phyloP scores from a whole-genome alignment of 2,113 vertebrate genomes.

The Papio anubis region DNA sequence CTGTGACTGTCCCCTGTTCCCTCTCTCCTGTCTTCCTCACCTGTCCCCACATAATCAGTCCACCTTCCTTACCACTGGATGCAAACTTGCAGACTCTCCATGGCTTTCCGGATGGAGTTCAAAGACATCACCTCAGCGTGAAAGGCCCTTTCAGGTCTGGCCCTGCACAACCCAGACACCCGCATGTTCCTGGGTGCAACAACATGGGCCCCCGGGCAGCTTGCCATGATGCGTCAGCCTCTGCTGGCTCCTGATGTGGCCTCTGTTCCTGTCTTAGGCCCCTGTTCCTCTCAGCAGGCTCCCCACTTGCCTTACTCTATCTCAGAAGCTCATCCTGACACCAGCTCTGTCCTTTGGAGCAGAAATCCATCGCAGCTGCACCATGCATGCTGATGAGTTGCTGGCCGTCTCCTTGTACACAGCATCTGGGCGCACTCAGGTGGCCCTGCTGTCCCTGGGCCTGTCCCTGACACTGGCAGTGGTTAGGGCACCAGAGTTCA shows the following conservation, averaged over 20 bases:
- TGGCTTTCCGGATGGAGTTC: not conserved
- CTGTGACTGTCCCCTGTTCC: too few species aligned
- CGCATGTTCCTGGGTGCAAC: not conserved
- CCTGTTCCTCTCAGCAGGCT: not conserved
- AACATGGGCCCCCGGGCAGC: not conserved
- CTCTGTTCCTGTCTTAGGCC: not conserved
- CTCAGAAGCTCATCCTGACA: not conserved
- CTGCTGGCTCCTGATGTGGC: not conserved
- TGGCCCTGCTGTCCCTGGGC: not conserved
- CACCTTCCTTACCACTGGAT: not conserved
- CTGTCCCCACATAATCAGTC: not conserved
- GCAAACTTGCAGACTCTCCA: not conserved
- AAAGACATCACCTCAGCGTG: not conserved
- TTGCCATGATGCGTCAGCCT: not conserved
- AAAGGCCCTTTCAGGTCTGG: not conserved
- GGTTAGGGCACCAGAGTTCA: not conserved
- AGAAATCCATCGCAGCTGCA: not conserved
- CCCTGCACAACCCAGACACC: not conserved
- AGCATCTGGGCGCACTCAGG: not conserved
- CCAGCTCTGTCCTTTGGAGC: not conserved
- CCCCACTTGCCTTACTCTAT: not conserved
- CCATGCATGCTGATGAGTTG: not conserved
- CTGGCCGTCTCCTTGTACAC: not conserved
- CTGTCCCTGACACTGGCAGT: not conserved
- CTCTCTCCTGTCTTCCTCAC: not conserved